phyloP scores from a whole-genome alignment of 2,888 invertebrate genomes.

The Synanthedon myopaeformis region DNA sequence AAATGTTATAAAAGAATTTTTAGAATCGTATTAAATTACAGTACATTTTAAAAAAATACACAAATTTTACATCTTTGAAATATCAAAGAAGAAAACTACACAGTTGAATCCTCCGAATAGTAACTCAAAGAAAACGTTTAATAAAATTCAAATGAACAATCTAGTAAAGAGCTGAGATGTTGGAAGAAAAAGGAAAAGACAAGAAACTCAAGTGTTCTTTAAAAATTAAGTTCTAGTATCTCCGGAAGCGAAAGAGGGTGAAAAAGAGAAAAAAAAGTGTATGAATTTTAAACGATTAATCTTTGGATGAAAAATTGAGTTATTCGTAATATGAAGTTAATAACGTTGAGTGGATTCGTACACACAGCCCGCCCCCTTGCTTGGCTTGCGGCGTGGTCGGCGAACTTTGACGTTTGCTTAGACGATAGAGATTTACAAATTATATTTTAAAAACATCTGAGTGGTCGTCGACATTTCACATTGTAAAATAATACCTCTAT shows the following conservation, averaged over 20 bases:
- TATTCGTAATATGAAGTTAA: slow-evolving; percentile 34
- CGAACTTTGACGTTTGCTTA: slow-evolving; percentile 19
- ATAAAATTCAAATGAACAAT: slow-evolving; percentile 18
- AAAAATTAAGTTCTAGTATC: slow-evolving; percentile 4
- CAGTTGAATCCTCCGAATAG: background rate
- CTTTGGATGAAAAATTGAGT: slow-evolving; percentile 47
- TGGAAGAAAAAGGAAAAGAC: slow-evolving; percentile 3
- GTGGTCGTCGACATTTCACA: too few species aligned
- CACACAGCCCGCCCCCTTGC: slow-evolving; percentile 6
- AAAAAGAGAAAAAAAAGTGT: slow-evolving; percentile 15
- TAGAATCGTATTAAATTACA: too few species aligned
- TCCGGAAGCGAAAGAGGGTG: background rate
- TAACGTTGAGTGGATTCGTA: slow-evolving; percentile 41
- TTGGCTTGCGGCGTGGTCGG: background rate
- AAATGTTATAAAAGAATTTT: too few species aligned
- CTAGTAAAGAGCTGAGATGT: slow-evolving; percentile 2
- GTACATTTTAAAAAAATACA: too few species aligned
- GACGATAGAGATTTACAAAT: slow-evolving; percentile 13
- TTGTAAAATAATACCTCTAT: too few species aligned
- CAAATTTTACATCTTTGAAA: too few species aligned
- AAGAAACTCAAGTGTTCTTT: background rate
- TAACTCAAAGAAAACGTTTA: background rate
- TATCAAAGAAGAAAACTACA: too few species aligned
- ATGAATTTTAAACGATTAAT: slow-evolving; percentile 65
- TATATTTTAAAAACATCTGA: too few species aligned